These are phyloP conservation scores for Paradoxurus hermaphroditus DNA, from an alignment of 2,113 vertebrate species.

Conservation along the genomic window DNA sequence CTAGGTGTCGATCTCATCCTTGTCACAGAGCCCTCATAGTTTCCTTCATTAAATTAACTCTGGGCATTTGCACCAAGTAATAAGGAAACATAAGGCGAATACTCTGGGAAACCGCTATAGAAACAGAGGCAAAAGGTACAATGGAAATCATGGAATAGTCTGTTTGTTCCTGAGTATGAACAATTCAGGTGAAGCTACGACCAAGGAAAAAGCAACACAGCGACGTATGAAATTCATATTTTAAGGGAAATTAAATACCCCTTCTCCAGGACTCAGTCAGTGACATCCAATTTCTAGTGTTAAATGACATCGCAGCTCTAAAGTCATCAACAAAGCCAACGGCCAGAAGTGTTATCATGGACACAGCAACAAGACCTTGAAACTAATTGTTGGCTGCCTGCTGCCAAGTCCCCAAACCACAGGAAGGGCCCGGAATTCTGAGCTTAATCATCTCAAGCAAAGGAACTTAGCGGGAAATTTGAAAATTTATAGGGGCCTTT, in stretches of 20 bases:
- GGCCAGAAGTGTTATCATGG: neutral
- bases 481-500: neutral
- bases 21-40: neutral
- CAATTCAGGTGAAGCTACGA: neutral
- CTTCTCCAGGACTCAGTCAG: neutral
- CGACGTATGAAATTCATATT: neutral
- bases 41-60: conserved; percentile 39
- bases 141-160: neutral
- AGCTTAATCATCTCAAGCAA: neutral
- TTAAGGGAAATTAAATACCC: neutral
- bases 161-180: neutral
- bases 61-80: conserved; percentile 27
- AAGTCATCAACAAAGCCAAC: neutral
- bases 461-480: neutral
- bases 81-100: neutral
- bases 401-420: neutral
- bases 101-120: neutral
- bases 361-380: neutral
- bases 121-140: neutral
- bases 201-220: neutral
- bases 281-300: neutral
- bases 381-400: neutral
- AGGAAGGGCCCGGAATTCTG: neutral
- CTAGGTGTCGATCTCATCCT: neutral
- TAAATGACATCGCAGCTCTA: neutral